Conservation (phyloP, 2,797 vertebrate species). For the Buceros bicornis region DNA sequence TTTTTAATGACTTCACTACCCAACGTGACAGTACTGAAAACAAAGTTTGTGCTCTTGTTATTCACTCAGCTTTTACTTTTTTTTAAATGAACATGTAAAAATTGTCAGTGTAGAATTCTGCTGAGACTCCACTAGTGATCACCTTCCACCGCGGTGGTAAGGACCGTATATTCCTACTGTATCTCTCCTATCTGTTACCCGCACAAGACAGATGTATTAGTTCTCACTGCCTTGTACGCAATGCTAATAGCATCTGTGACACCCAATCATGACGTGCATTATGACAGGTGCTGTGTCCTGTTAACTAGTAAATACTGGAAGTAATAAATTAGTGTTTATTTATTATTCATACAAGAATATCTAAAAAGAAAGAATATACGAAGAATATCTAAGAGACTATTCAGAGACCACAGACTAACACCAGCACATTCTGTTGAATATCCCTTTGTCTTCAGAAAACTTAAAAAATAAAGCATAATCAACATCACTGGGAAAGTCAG, state of each 20-base stretch:
- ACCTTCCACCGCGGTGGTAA: neutral
- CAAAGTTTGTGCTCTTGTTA: neutral
- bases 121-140: neutral
- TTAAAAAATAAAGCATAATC: neutral
- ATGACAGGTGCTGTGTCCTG: neutral
- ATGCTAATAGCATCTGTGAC: neutral
- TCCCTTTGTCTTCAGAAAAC: neutral
- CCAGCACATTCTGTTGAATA: neutral
- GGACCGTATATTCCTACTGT: neutral
- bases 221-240: neutral
- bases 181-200: neutral
- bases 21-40: neutral
- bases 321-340: too few relatives aligned
- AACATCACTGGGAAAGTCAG: neutral
- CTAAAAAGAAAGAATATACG: too few relatives aligned
- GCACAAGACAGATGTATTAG: neutral
- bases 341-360: neutral
- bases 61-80: neutral
- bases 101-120: neutral
- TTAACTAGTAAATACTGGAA: too few relatives aligned
- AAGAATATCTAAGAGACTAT: neutral
- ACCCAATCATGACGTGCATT: rapidly evolving
- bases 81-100: neutral
- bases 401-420: neutral
- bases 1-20: neutral